Conservation (phyloP, 2,113 vertebrate species). For the Dissostichus mawsoni region DNA sequence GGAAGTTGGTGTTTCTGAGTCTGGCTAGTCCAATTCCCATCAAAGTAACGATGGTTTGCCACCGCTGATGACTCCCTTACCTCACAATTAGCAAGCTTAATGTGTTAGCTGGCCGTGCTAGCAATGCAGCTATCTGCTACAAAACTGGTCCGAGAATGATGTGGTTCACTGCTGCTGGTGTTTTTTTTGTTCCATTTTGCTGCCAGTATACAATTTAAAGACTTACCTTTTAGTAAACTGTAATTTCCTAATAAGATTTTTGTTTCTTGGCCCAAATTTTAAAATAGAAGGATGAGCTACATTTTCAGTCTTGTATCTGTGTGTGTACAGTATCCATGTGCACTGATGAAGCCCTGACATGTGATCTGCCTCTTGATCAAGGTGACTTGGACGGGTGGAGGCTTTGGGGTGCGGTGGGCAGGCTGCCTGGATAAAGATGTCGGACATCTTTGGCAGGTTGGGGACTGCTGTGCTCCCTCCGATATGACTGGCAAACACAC, state of each 20-base stretch:
- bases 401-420: conserved; percentile 37
- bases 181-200: not conserved
- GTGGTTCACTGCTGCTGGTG: not conserved
- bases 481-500: conserved; percentile 54
- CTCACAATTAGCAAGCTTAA: not conserved
- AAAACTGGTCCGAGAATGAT: not conserved
- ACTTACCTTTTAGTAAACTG: not conserved
- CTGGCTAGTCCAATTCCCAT: not conserved
- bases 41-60: not conserved
- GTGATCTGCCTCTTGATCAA: conserved; percentile 46
- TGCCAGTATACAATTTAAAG: not conserved
- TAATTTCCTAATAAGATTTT: not conserved
- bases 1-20: conserved; percentile 1
- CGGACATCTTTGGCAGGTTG: conserved; percentile 52
- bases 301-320: conserved; percentile 4
- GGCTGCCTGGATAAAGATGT: conserved; percentile 57
- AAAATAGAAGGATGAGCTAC: conserved; percentile 24
- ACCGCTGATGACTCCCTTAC: not conserved
- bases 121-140: not conserved
- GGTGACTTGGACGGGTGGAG: conserved; percentile 43
- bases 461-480: conserved; percentile 45
- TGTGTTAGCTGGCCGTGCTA: not conserved
- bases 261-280: not conserved
- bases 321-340: not conserved
- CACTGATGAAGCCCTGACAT: conserved; percentile 11